Evolutionary conservation across 2,113 vertebrate genomes (phyloP), one percentile per base, ranked within the genome.

Genomic region (Toxostoma redivivum): DNA sequence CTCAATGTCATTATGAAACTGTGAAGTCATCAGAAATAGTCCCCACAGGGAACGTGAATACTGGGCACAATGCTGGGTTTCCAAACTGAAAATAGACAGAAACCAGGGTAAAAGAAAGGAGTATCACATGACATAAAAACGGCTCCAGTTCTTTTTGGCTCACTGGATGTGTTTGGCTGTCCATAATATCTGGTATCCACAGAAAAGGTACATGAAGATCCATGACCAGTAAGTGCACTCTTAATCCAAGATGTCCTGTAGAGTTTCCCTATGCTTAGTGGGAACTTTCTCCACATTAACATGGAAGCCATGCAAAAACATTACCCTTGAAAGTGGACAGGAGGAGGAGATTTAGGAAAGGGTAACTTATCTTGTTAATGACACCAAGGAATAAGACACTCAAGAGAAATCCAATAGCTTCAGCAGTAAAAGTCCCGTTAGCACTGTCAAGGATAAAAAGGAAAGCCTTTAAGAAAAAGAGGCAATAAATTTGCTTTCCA

Each of bases 331-430:
- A 91, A 88, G 50, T 53, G 82, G 94, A 67, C 22, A 92, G 81
- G 88, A 95, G 65, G 80, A 93, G 90, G 77, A 92, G 91, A 96
- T 94, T 83, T 73, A 78, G 60, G 71, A 94, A 77, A 70, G 84
- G 95, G 91, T 95, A 95, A 64, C 81, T 93, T 95, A 90, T 62
- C 94, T 88, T 92, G 58, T 86, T 95, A 92, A 48, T 83, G 74
- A 91, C 74, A 70, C 58, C 3, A 1, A 90, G 70, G 76, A 95
- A 79, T 83, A 86, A 90, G 78, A 94, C 64, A 56, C 87, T 90
- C 53, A 21, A 42, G 51, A 95, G 88, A 92, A 97, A 95, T 44
- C 58, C 33, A 84, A 86, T 92, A 88, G 53, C 60, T 83, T 89
- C 88, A 81, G 77, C 5, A 2, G 51, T 79, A 91, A 89, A 95